Conservation (phyloP, 2,113 vertebrate genomes). For the Callocephalon fimbriatum region DNA sequence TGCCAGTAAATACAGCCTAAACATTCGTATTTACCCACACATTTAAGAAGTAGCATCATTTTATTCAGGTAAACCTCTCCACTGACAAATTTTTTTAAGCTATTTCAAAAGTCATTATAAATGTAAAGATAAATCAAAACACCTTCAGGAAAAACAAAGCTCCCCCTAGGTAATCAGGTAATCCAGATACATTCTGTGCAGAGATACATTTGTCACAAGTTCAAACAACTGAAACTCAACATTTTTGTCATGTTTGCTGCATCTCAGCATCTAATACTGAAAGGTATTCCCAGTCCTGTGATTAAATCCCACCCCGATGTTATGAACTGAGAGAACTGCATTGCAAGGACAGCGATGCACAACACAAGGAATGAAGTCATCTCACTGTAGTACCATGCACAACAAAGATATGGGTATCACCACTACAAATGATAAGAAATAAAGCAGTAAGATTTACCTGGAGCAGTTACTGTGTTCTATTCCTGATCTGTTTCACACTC, state of each 20-base stretch:
- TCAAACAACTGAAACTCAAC: neutral
- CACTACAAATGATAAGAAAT: conserved; percentile 5
- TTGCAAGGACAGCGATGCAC: conserved; percentile 12
- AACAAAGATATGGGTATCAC: neutral
- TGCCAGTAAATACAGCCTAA: neutral
- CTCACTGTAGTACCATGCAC: neutral
- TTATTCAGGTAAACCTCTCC: neutral
- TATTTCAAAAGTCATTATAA: neutral
- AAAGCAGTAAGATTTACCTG: conserved; percentile 65
- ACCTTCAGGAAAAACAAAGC: neutral
- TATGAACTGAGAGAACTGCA: neutral
- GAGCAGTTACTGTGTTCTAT: conserved; percentile 1
- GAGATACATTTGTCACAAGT: neutral
- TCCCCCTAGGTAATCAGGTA: neutral
- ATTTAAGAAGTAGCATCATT: neutral
- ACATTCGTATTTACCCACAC: neutral
- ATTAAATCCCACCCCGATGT: neutral
- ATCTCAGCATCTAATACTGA: neutral
- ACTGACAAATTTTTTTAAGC: neutral
- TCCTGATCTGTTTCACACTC: conserved; percentile 40
- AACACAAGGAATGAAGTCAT: conserved; percentile 19
- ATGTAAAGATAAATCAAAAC: neutral
- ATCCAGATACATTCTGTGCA: neutral
- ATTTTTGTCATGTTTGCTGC: neutral
- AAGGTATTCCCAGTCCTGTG: neutral